A percentile compares a stretch with the other conserved stretches of the same genome.
Conservation (phyloP, 2,888 invertebrate genomes). For the Cheilosia impressa region DNA sequence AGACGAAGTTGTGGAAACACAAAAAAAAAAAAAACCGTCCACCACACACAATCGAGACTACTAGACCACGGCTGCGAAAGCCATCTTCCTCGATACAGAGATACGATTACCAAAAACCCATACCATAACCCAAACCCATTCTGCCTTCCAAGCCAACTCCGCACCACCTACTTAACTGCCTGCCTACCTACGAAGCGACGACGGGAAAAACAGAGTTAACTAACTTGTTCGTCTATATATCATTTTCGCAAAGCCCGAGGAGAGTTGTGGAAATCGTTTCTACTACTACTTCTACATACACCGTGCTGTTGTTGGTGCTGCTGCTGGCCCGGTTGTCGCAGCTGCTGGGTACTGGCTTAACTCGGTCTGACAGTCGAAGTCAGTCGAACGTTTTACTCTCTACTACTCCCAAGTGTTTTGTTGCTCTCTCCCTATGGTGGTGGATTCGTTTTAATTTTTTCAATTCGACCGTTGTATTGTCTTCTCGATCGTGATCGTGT, state of each 20-base stretch:
- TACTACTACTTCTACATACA: conserved; percentile 40
- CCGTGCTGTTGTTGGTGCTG: conserved; percentile 29
- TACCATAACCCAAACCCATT: conserved; percentile 22
- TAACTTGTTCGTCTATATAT: conserved; percentile 68
- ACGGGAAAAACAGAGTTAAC: conserved; percentile 48
- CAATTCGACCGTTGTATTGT: conserved; percentile 9
- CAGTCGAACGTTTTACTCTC: conserved; percentile 74
- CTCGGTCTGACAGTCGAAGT: conserved; percentile 64
- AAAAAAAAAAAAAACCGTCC: conserved; percentile 39
- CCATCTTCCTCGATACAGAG: conserved; percentile 62
- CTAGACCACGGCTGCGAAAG: conserved; percentile 60
- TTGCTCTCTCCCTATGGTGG: conserved; percentile 65
- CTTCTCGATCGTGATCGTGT: conserved; percentile 57
- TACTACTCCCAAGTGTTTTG: conserved; percentile 71
- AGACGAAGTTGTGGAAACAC: background rate
- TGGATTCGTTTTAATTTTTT: conserved; percentile 37
- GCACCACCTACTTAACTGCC: conserved; percentile 12
- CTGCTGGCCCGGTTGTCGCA: conserved; percentile 66
- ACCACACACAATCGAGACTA: conserved; percentile 55
- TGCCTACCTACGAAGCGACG: conserved; percentile 5
- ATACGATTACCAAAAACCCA: conserved; percentile 54
- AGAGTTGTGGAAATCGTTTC: conserved; percentile 52
- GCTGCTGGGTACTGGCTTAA: conserved; percentile 70
- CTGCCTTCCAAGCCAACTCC: conserved; percentile 14
- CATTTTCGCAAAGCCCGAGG: conserved; percentile 66